A percentile compares a stretch with the other conserved stretches of the same genome.
Evolutionary conservation across 2,113 vertebrate genomes (phyloP).

Genomic region (Zosterops lateralis): DNA sequence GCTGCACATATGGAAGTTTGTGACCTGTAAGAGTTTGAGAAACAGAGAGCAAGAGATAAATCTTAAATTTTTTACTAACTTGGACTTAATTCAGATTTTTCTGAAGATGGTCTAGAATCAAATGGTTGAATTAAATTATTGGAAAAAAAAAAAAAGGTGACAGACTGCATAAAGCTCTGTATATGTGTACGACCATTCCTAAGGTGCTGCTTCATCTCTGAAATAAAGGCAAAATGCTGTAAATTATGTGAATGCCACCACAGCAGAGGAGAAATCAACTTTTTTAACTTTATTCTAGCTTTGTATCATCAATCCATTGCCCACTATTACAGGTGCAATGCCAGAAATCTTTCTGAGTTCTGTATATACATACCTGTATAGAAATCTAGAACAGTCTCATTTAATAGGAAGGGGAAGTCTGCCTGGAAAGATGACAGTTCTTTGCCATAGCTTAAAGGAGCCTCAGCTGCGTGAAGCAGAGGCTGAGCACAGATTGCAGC

Average conservation of each 20-base stretch:
- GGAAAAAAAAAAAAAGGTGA: neutral
- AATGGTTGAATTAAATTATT: neutral
- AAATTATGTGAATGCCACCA: neutral
- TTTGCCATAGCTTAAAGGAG: neutral
- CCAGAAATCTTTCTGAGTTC: neutral
- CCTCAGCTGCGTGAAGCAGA: neutral
- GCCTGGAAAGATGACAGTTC: neutral
- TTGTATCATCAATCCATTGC: neutral
- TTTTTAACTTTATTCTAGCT: neutral
- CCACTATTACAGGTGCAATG: neutral
- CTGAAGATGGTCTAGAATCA: neutral
- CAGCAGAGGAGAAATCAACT: neutral
- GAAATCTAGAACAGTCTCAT: neutral
- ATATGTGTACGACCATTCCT: neutral
- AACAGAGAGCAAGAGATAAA: neutral
- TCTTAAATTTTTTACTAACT: neutral
- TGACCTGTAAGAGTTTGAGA: neutral
- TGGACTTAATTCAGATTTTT: neutral
- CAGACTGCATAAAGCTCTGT: neutral
- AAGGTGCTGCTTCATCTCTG: neutral
- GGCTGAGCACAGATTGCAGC: neutral
- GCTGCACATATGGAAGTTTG: neutral
- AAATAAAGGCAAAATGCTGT: neutral
- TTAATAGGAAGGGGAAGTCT: neutral
- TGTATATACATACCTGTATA: neutral